phyloP scores from a whole-genome alignment of 2,797 vertebrate species.

The Sebastes itinus region DNA sequence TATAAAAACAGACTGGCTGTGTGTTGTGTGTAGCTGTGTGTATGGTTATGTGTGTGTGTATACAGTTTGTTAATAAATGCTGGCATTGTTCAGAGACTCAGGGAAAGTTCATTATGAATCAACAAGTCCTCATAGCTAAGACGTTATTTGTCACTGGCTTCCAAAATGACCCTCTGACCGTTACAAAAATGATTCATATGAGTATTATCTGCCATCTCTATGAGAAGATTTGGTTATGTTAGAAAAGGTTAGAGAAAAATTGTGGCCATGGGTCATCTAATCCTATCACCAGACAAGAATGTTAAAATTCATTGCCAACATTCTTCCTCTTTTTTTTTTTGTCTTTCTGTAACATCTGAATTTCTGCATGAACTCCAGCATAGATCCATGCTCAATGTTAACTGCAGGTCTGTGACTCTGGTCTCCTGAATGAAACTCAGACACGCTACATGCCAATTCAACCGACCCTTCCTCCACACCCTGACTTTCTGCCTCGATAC shows the following conservation, averaged over 20 bases:
- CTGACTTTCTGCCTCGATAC: background rate
- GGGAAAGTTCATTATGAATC: background rate
- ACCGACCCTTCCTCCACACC: background rate
- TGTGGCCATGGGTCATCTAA: background rate
- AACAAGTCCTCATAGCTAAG: background rate
- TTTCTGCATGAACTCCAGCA: too few relatives aligned
- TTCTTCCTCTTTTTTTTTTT: background rate
- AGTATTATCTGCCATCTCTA: too few relatives aligned
- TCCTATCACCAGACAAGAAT: background rate
- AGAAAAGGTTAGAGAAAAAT: background rate
- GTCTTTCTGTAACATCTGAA: background rate
- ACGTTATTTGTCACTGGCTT: too few relatives aligned
- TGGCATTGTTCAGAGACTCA: background rate
- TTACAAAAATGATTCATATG: too few relatives aligned
- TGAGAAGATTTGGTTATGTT: too few relatives aligned
- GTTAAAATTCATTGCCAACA: background rate
- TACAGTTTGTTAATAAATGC: background rate
- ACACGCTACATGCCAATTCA: background rate
- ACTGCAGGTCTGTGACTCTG: too few relatives aligned
- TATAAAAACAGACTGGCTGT: conserved; percentile 14
- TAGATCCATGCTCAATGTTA: too few relatives aligned
- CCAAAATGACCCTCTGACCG: too few relatives aligned
- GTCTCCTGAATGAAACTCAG: background rate
- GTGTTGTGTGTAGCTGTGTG: background rate
- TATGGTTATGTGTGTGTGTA: background rate